These are phyloP conservation scores for Gobio occitaniae DNA, from an alignment of 2,797 vertebrate genomes.

Conservation along the genomic window DNA sequence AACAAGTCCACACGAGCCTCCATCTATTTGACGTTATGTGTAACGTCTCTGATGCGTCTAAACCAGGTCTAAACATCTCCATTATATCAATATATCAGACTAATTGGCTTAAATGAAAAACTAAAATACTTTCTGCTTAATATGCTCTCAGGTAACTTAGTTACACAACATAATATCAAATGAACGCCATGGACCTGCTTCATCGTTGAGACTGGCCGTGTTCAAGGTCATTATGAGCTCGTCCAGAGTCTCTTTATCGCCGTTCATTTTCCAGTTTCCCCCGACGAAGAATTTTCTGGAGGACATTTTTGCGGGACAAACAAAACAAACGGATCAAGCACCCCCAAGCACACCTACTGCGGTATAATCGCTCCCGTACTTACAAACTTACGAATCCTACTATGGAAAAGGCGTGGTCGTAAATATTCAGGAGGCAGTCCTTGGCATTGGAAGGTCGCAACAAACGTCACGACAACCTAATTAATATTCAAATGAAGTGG, in stretches of 20 bases:
- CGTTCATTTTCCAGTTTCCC: slow-evolving; percentile 96
- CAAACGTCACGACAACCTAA: background rate
- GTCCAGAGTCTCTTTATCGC: slow-evolving; percentile 82
- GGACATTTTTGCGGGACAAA: slow-evolving; percentile 74
- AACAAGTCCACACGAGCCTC: background rate
- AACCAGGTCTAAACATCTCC: background rate
- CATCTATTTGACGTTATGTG: background rate
- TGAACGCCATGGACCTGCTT: slow-evolving; percentile 76
- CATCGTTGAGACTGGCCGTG: slow-evolving; percentile 79
- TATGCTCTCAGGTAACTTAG: background rate
- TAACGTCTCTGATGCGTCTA: background rate
- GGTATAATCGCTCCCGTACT: background rate
- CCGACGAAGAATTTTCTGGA: slow-evolving; percentile 90
- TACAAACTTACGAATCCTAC: background rate
- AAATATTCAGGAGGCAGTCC: background rate
- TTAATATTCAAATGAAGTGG: slow-evolving; percentile 14
- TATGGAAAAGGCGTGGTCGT: background rate
- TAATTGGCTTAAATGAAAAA: background rate
- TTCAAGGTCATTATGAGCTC: slow-evolving; percentile 85
- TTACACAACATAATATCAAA: background rate
- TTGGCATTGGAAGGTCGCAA: background rate
- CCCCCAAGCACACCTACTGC: background rate
- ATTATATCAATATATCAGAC: background rate
- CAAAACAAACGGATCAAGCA: background rate
- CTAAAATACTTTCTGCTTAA: background rate